Conservation (phyloP, 2,797 vertebrate species). For the Poeciliopsis gracilis region DNA sequence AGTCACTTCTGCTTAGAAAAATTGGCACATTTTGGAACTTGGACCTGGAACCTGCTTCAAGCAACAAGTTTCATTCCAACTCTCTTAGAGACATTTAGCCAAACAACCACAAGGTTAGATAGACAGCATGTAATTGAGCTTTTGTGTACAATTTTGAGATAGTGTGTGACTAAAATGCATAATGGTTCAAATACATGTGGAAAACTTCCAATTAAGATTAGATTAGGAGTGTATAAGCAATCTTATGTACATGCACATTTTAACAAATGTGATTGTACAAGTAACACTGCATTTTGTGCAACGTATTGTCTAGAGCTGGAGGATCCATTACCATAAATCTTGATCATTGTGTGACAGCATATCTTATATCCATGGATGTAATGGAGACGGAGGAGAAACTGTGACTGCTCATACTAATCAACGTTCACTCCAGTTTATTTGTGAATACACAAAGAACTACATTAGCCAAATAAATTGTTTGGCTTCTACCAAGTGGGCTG, state of each 20-base stretch:
- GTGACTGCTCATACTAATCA: conserved; percentile 45
- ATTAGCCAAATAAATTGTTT: conserved; percentile 28
- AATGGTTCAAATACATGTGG: background rate
- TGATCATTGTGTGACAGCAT: conserved; percentile 65
- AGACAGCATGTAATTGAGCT: background rate
- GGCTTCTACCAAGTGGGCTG: conserved; percentile 17
- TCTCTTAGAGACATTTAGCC: background rate
- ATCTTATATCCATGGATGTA: conserved; percentile 64
- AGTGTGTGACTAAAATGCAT: background rate
- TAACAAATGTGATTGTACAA: conserved; percentile 27
- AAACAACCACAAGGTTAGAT: background rate
- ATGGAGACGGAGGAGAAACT: conserved; percentile 62
- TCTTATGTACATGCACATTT: conserved; percentile 53
- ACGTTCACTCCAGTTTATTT: conserved; percentile 12
- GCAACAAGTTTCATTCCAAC: background rate
- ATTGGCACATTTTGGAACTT: background rate
- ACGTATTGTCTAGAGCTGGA: conserved; percentile 24
- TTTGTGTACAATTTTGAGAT: background rate
- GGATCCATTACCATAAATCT: conserved; percentile 70
- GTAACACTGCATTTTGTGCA: conserved; percentile 22
- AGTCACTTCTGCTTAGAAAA: background rate
- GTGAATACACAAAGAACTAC: conserved; percentile 10
- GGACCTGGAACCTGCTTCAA: background rate
- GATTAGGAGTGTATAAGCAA: background rate
- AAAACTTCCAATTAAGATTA: background rate